phyloP scores from a whole-genome alignment of 2,797 vertebrate genomes.

The Artibeus lituratus region DNA sequence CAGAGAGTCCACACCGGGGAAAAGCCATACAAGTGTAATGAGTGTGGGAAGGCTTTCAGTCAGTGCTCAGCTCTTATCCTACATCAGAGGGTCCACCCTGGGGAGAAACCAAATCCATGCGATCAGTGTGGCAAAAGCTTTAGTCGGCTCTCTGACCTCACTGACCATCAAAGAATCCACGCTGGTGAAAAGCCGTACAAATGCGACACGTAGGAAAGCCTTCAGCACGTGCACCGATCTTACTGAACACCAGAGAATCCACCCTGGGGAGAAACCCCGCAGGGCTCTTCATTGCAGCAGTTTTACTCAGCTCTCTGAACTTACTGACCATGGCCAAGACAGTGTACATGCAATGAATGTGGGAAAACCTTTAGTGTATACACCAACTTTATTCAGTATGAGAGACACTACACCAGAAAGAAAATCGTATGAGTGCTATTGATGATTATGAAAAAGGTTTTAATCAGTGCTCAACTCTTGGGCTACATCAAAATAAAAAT shows the following conservation, averaged over 20 bases:
- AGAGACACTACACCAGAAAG: background rate
- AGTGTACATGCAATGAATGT: background rate
- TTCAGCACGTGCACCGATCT: slow-evolving; percentile 15
- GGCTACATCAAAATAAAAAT: background rate
- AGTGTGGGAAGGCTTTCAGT: slow-evolving; percentile 67
- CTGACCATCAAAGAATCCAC: slow-evolving; percentile 66
- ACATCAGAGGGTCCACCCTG: slow-evolving; percentile 71
- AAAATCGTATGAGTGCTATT: slow-evolving; percentile 22
- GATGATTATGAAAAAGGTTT: slow-evolving; percentile 10
- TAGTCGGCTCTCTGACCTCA: slow-evolving; percentile 48
- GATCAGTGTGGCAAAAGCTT: slow-evolving; percentile 61
- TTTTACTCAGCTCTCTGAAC: slow-evolving; percentile 34
- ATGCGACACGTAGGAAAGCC: slow-evolving; percentile 38
- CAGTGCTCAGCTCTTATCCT: slow-evolving; percentile 56
- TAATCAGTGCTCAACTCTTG: background rate
- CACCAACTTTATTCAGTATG: background rate
- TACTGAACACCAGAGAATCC: slow-evolving; percentile 12
- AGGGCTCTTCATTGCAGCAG: background rate
- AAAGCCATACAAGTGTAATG: slow-evolving; percentile 58
- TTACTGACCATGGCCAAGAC: background rate
- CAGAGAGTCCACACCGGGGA: slow-evolving; percentile 68
- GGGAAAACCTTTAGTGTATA: background rate
- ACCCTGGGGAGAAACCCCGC: background rate
- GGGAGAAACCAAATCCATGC: slow-evolving; percentile 63
- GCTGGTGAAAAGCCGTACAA: slow-evolving; percentile 39